A percentile compares a stretch with the other conserved stretches of the same genome.
phyloP scores from a whole-genome alignment of 2,113 vertebrate genomes.

The Capreolus pygargus region DNA sequence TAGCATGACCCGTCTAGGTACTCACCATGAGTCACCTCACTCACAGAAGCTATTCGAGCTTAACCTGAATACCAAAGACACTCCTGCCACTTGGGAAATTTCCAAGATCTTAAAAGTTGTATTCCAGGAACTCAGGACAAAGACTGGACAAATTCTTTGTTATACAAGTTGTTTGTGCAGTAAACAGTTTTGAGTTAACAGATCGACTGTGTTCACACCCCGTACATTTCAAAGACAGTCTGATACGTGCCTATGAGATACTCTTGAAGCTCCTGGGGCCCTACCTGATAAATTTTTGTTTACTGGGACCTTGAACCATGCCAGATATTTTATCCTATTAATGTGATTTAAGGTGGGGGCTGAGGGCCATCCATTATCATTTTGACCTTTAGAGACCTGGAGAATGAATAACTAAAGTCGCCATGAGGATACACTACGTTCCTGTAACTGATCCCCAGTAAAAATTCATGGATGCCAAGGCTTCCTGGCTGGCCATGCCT shows the following conservation, averaged over 20 bases:
- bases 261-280: neutral
- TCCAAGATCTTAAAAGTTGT: neutral
- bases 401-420: neutral
- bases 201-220: neutral
- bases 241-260: neutral
- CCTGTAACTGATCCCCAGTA: too few species aligned
- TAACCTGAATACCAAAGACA: neutral
- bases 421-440: fast-evolving
- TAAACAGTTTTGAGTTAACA: neutral
- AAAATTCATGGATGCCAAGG: neutral
- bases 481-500: neutral
- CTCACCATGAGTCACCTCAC: neutral
- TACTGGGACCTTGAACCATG: neutral
- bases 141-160: neutral
- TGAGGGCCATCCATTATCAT: neutral
- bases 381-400: neutral
- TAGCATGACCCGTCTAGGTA: neutral
- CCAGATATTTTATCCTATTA: neutral
- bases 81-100: neutral
- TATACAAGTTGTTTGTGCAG: too few species aligned
- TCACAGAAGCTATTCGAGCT: neutral
- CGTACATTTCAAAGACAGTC: neutral
- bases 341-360: neutral
- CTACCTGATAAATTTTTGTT: neutral
- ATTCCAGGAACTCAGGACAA: neutral